Evolutionary conservation across 2,113 vertebrate genomes (phyloP), one percentile per base, ranked within the genome.

Genomic region (Lagopus leucura): DNA sequence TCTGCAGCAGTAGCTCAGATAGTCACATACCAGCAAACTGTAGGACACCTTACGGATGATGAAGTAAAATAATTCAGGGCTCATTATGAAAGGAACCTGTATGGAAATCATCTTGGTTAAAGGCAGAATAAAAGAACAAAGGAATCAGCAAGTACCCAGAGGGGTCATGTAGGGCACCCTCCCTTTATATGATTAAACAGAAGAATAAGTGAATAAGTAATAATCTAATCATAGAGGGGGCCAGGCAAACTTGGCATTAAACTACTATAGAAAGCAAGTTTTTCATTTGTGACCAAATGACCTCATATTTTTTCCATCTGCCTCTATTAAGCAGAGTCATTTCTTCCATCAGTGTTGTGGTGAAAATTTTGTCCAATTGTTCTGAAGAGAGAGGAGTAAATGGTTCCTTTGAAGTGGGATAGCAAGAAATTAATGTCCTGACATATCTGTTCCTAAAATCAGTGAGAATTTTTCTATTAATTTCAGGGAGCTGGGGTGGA

Each of bases 281-380:
- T 96, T 94, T 91, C 93, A 96, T 94, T 91, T 95, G 79, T 94
- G 94, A 96, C 95, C 94, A 94, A 90, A 96, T 91, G 95, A 96
- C 93, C 95, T 95, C 95, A 67, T 92, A 95, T 96, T 96, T 96
- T 95, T 96, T 94, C 79, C 88, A 90, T 95, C 92, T 95, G n/a
- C 61, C 92, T 95, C 89, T 95, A 92, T 96, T 95, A 96, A 93
- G 91, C 57, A 77, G 73, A 92, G 47, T 92, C 54, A 0, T 96
- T 95, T 90, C 69, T 75, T 83, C 82, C 89, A 70, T 91, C 93
- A 94, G 50, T 2, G 4, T 28, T 25, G 42, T 30, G 67, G 69
- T 88, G 70, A 95, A 93, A 96, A 95, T 95, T 89, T 92, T 85
- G 34, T 57, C 42, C 88, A 71, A 36, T 73, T 32, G 28, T 92